Evolutionary conservation across 2,797 vertebrate genomes (phyloP).

Genomic region (Luscinia megarhynchos): DNA sequence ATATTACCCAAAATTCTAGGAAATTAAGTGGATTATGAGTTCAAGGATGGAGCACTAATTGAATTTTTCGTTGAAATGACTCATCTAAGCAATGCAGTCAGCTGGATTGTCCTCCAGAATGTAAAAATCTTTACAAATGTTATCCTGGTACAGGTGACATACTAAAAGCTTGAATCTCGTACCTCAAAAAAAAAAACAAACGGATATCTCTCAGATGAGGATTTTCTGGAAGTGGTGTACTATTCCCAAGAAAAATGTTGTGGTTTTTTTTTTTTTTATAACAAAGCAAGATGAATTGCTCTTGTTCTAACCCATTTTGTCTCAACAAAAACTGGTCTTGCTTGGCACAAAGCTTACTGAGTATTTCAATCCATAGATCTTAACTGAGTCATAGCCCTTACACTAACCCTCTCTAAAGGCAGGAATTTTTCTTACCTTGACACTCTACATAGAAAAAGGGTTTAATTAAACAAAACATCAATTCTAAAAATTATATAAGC

Average conservation of each 20-base stretch:
- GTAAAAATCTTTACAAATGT: background rate
- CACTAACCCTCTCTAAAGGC: background rate
- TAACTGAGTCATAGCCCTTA: background rate
- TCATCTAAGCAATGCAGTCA: background rate
- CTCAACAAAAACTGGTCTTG: background rate
- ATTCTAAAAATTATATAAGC: background rate
- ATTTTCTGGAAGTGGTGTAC: background rate
- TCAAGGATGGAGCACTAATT: constrained; percentile 41
- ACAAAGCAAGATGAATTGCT: background rate
- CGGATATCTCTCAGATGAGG: background rate
- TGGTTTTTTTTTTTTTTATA: background rate
- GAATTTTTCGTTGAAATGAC: constrained; percentile 49
- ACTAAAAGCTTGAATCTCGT: background rate
- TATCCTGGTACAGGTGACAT: background rate
- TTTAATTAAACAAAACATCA: background rate
- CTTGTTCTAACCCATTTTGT: background rate
- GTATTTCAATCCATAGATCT: background rate
- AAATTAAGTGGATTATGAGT: constrained; percentile 32
- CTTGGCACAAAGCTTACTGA: background rate
- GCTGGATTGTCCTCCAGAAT: background rate
- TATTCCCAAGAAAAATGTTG: background rate
- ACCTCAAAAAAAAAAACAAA: background rate
- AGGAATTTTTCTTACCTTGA: background rate
- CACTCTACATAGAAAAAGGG: background rate
- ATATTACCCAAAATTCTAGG: constrained; percentile 45